Base-by-base conservation (phyloP, 2,113 vertebrate species). In the Felis chaus region DNA sequence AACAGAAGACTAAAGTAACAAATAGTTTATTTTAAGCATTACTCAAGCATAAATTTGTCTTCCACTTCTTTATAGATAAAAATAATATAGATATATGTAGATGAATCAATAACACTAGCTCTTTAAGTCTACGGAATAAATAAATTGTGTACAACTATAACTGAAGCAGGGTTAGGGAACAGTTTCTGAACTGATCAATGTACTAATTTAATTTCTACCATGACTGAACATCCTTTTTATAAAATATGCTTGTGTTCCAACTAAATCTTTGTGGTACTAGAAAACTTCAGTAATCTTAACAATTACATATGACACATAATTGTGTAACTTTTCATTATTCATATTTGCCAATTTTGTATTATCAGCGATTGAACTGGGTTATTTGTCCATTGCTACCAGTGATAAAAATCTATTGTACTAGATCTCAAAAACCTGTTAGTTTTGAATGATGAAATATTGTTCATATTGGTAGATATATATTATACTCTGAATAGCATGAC, bases 121-220 rank as follows among this genome's bases (percentile, higher is more conserved):
- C 94, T 92, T 33, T 50, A 94, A 63, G 39, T 95, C 4, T 55
- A 36, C 14, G 90, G 33, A 73, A 33, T 74, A 91, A 94, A 79
- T 18, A 50, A 84, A 65, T 85, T 85, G 15, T 4, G 79, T 81
- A 25, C 29, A 84, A 63, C 8, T 45, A 19, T 27, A 69, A 66
- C 19, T 33, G 80, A 73, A 91, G 68, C 13, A 86, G 79, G 80
- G n/a, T 29, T 8, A 4, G 92, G 27, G 66, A 94, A 94, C 84
- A 93, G 71, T 91, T 91, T 96, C 27, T 95, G 65, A 95, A 57
- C 27, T 94, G 83, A 97, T 97, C 50, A 94, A 81, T 97, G 81
- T 65, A 50, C 65, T 94, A 92, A 97, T 97, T 97, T 94, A 92
- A 97, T 97, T 97, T 97, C 91, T 91, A 97, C 87, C 78, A 91